Evolutionary conservation across 2,113 vertebrate species (phyloP).

Genomic region (Crocuta crocuta): DNA sequence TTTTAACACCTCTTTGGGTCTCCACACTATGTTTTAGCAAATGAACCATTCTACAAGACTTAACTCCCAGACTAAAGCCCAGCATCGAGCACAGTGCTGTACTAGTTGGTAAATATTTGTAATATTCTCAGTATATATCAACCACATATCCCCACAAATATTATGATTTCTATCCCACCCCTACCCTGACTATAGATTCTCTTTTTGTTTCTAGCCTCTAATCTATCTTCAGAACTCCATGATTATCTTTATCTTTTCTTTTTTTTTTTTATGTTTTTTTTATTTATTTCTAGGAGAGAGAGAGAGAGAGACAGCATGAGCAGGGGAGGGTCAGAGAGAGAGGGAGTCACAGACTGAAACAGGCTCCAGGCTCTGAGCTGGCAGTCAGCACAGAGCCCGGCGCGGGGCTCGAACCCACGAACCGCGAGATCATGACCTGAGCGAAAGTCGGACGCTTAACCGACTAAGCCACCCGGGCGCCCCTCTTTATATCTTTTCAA

Average conservation of each 20-base stretch:
- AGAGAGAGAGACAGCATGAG: too few relatives aligned
- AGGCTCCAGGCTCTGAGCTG: too few relatives aligned
- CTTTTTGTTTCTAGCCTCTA: neutral
- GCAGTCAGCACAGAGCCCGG: too few relatives aligned
- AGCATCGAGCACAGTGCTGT: fast-evolving
- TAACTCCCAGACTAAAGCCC: neutral
- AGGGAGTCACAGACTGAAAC: too few relatives aligned
- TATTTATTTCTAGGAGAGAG: too few relatives aligned
- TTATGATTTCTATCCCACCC: neutral
- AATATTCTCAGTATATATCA: neutral
- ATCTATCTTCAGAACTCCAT: neutral
- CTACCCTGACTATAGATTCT: neutral
- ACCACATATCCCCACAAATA: neutral
- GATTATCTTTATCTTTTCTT: neutral
- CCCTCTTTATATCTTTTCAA: neutral
- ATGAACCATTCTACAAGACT: neutral
- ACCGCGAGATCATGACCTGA: too few relatives aligned
- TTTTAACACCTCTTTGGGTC: neutral
- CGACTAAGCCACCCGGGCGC: too few relatives aligned
- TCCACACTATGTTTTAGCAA: neutral
- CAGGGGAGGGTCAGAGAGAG: too few relatives aligned
- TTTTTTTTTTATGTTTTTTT: too few relatives aligned
- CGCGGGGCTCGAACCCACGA: too few relatives aligned
- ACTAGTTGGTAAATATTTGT: neutral
- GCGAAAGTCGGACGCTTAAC: too few relatives aligned